Conservation (phyloP, 2,113 vertebrate species). For the Ailurus styani region DNA sequence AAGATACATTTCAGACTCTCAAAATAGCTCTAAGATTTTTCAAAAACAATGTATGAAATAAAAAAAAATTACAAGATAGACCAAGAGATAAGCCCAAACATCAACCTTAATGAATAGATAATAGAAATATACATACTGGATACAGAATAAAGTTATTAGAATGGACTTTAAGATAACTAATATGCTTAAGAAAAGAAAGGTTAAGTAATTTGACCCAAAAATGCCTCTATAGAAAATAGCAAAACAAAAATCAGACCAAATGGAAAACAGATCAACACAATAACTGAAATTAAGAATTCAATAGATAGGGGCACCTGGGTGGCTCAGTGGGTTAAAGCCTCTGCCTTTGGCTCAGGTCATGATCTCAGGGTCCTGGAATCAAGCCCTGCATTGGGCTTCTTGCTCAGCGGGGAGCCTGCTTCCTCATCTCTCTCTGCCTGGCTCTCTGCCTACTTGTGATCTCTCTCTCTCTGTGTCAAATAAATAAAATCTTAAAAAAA, state of each 20-base stretch:
- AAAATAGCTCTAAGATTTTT: background rate
- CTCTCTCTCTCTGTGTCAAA: no score
- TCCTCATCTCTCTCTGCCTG: no score
- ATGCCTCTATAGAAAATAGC: background rate
- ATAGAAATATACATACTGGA: background rate
- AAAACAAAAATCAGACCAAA: background rate
- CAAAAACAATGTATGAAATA: background rate
- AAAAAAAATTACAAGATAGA: background rate
- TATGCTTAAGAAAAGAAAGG: background rate
- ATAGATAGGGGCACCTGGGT: no score
- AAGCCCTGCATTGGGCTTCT: no score
- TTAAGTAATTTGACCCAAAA: background rate
- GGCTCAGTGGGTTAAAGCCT: no score
- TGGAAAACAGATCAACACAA: background rate
- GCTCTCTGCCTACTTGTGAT: no score
- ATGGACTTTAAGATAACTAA: background rate
- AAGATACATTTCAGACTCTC: background rate
- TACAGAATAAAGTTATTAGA: background rate
- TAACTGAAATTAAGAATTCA: background rate
- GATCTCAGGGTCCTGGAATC: no score
- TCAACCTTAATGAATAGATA: background rate
- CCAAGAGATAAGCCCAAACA: background rate
- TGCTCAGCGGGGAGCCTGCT: no score
- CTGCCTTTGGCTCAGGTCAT: no score
- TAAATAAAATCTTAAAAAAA: no score